Percentiles rank a stretch among this genome's conserved stretches.
Conservation (phyloP, 1,140 invertebrate genomes). For the Cyclina sinensis region DNA sequence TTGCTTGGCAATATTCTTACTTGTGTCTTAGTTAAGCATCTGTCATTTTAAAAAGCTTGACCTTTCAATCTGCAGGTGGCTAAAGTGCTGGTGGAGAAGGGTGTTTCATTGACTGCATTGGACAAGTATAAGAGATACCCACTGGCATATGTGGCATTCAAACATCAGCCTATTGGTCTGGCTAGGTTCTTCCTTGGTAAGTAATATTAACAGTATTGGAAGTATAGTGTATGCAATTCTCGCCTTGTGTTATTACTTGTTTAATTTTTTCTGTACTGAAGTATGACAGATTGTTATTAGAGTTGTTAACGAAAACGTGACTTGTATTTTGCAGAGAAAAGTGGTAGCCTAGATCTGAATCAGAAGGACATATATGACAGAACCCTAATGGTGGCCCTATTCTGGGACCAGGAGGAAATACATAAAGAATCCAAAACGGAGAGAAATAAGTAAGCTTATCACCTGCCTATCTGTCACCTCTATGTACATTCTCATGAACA, state of each 20-base stretch:
- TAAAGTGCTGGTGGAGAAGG: constrained; percentile 81
- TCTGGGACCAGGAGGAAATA: constrained; percentile 82
- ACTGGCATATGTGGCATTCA: constrained; percentile 86
- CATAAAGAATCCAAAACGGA: constrained; percentile 31
- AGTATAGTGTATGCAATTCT: too few relatives aligned
- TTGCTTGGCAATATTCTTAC: too few relatives aligned
- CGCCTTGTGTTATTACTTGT: too few relatives aligned
- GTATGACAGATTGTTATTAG: too few relatives aligned
- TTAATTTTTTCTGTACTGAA: too few relatives aligned
- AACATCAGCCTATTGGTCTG: constrained; percentile 82
- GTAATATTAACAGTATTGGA: too few relatives aligned
- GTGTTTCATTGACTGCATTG: constrained; percentile 74
- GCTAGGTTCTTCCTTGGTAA: constrained; percentile 83
- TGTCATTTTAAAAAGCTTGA: too few relatives aligned
- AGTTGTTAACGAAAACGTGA: too few relatives aligned
- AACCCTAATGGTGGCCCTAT: constrained; percentile 84
- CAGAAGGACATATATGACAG: constrained; percentile 84
- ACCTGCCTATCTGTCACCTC: too few relatives aligned
- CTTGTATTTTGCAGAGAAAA: constrained; percentile 75
- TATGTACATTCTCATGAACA: too few relatives aligned
- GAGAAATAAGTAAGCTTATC: too few relatives aligned
- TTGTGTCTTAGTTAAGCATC: too few relatives aligned
- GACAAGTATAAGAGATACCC: constrained; percentile 86
- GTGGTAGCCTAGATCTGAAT: constrained; percentile 75
- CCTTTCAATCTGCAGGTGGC: constrained; percentile 84